A percentile compares a stretch with the other conserved stretches of the same genome.
phyloP scores from a whole-genome alignment of 2,113 vertebrate genomes.

The Vireo altiloquus region DNA sequence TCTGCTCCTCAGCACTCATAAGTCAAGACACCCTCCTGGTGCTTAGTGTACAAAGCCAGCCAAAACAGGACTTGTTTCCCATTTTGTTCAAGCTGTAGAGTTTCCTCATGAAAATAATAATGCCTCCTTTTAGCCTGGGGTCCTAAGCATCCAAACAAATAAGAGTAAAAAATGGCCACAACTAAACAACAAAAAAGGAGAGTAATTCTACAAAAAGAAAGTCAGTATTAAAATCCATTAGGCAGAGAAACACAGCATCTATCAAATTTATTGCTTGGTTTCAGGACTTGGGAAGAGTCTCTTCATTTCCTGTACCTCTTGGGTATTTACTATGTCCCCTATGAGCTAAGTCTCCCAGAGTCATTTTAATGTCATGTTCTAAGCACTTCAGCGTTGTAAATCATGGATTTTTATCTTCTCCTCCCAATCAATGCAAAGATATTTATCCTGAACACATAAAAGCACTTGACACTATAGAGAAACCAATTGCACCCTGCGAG shows the following conservation, averaged over 20 bases:
- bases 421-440: conserved; percentile 66
- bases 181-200: neutral
- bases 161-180: neutral
- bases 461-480: conserved; percentile 64
- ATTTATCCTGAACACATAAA: conserved; percentile 71
- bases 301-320: conserved; percentile 60
- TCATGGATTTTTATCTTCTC: conserved; percentile 70
- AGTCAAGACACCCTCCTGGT: neutral
- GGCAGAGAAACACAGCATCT: conserved; percentile 9
- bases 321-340: conserved; percentile 57
- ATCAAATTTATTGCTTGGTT: conserved; percentile 51
- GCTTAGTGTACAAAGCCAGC: neutral
- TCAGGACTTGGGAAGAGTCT: conserved; percentile 51
- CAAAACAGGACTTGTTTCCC: neutral
- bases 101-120: neutral
- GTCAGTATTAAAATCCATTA: conserved; percentile 35
- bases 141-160: neutral
- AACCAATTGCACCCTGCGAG: conserved; percentile 62
- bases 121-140: neutral
- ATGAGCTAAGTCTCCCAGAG: conserved; percentile 58
- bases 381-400: conserved; percentile 42
- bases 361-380: conserved; percentile 62
- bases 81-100: neutral
- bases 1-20: neutral
- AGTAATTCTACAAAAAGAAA: neutral